These are phyloP conservation scores for Macquaria australasica DNA, from an alignment of 2,113 vertebrate species.

Conservation along the genomic window DNA sequence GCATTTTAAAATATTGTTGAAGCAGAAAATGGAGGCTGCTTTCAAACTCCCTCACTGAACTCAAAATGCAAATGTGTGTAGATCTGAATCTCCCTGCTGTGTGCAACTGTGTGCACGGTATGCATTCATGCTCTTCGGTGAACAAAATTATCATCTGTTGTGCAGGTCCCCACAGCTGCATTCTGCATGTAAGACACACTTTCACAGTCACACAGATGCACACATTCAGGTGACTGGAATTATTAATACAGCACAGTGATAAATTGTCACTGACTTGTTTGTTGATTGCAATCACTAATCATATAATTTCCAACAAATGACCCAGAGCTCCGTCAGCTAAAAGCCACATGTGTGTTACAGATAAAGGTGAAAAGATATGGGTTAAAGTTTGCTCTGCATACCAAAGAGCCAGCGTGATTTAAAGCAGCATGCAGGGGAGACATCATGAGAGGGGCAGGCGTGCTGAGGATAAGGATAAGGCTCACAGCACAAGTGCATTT, in stretches of 20 bases:
- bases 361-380: neutral
- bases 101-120: neutral
- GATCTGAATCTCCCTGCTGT: neutral
- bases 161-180: neutral
- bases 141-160: neutral
- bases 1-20: neutral
- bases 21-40: conserved; percentile 2
- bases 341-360: neutral
- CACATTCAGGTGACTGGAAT: neutral
- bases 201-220: neutral
- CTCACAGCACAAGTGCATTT: conserved; percentile 27
- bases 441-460: neutral
- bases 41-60: conserved; percentile 3
- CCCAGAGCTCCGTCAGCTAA: neutral
- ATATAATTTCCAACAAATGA: neutral
- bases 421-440: neutral
- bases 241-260: neutral
- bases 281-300: neutral
- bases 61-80: conserved; percentile 19
- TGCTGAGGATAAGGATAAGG: neutral
- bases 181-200: neutral
- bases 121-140: neutral
- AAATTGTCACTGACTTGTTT: neutral
- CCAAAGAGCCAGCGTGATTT: neutral
- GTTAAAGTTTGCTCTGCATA: neutral